These are phyloP conservation scores for Andrena praecox DNA, from an alignment of 2,888 invertebrate genomes.

Conservation along the genomic window DNA sequence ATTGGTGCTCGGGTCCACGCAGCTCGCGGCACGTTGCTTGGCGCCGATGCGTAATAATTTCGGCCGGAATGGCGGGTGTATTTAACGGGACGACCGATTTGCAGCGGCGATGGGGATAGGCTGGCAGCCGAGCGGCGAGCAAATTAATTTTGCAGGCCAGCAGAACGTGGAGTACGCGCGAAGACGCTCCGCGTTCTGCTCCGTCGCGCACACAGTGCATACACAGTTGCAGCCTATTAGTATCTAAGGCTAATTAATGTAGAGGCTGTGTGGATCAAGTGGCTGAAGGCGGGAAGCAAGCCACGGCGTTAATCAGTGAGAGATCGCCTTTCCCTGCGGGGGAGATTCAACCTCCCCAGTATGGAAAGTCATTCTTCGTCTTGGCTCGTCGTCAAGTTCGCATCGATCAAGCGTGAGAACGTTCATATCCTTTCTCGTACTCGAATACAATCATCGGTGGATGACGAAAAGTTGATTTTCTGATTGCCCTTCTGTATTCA, in stretches of 20 bases:
- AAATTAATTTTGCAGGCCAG: slow-evolving; percentile 57
- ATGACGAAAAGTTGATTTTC: not conserved
- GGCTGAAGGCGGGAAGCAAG: slow-evolving; percentile 52
- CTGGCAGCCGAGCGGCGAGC: slow-evolving; percentile 57
- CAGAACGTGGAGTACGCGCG: slow-evolving; percentile 43
- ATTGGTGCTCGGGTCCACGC: slow-evolving; percentile 17
- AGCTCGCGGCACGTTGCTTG: slow-evolving; percentile 14
- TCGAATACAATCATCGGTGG: not conserved
- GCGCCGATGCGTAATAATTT: slow-evolving; percentile 51
- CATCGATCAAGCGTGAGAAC: not conserved
- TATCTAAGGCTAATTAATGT: slow-evolving; percentile 70
- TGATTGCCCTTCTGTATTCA: not conserved
- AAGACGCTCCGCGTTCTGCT: slow-evolving; percentile 38
- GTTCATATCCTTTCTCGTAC: not conserved
- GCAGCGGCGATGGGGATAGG: slow-evolving; percentile 54
- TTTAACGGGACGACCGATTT: slow-evolving; percentile 50
- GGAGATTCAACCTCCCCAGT: not conserved
- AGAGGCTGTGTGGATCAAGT: slow-evolving; percentile 64
- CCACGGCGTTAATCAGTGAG: slow-evolving; percentile 35
- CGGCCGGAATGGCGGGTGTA: slow-evolving; percentile 36
- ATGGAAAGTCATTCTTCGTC: not conserved
- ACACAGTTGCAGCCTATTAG: slow-evolving; percentile 60
- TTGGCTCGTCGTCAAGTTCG: too few relatives aligned
- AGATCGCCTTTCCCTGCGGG: not conserved
- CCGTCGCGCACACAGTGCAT: slow-evolving; percentile 18